A percentile compares a stretch with the other conserved stretches of the same genome.
Conservation (phyloP, 2,113 vertebrate genomes). For the Ammodytes marinus region DNA sequence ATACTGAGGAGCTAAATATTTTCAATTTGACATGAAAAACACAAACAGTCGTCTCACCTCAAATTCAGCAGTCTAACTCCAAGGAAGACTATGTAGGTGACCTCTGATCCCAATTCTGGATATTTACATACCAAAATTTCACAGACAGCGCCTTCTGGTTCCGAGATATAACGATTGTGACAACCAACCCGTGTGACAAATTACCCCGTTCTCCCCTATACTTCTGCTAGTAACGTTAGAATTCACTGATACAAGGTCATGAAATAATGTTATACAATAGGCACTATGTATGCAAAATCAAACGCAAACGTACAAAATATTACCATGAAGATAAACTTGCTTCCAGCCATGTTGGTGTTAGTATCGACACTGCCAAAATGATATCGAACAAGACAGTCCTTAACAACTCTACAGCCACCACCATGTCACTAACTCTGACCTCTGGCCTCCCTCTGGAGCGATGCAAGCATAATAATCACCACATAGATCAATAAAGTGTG, state of each 20-base stretch:
- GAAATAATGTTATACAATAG: not conserved
- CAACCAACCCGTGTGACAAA: too few relatives aligned
- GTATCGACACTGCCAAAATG: conserved; percentile 26
- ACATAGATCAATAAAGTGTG: conserved; percentile 46
- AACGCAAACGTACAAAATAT: not conserved
- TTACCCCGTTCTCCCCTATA: too few relatives aligned
- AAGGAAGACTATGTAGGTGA: too few relatives aligned
- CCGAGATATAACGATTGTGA: too few relatives aligned
- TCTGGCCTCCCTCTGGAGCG: conserved; percentile 41
- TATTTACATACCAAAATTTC: too few relatives aligned
- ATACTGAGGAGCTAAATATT: too few relatives aligned
- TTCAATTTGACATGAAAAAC: too few relatives aligned
- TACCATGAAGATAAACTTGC: not conserved
- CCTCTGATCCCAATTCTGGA: too few relatives aligned
- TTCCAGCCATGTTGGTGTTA: not conserved
- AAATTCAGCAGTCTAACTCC: too few relatives aligned
- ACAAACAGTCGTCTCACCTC: too few relatives aligned
- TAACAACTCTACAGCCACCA: conserved; percentile 18
- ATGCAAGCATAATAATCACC: conserved; percentile 11
- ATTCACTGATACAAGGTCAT: not conserved
- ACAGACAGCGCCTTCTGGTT: too few relatives aligned
- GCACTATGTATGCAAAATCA: not conserved
- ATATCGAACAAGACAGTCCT: conserved; percentile 36
- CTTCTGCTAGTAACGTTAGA: not conserved
- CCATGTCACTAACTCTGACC: conserved; percentile 41